Base-by-base conservation (phyloP, 35 echinoderm and acorn worm genomes). In the Lytechinus variegatus region DNA sequence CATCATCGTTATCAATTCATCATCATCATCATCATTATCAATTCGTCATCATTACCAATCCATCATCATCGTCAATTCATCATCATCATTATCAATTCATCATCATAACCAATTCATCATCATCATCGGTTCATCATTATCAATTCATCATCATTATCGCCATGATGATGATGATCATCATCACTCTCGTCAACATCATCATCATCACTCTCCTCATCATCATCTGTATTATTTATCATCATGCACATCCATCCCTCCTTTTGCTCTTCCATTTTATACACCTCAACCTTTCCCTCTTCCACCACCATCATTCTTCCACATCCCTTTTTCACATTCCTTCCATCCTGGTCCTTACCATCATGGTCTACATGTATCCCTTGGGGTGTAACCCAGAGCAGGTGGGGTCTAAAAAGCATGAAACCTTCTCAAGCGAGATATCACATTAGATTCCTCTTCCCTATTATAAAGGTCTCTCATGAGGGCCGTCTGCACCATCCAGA, bases 401-500 rank as follows among this genome's bases (percentile, higher is more conserved):
- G 88, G 87, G 88, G 29, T 90, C n/a, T 90, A 90, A 19, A 52
- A 54, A 13, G 88, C 88, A 90, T 90, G 88, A 90, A 90, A 90
- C 52, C 52, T 90, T 44, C 52, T 90, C 88, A 52, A 54, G 27
- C 88, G 9, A 90, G 28, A 52, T 90, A 52, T 54, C 9, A 71
- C 61, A 71, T 71, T 71, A 3, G 24, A 13, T 71, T 71, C 61
- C 24, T 24, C 1, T 71, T 4, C 19, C 19, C 61, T 21, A n/a
- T n/a, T n/a, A n/a, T n/a, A n/a, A 21, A 21, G 61, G 61, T 71
- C 14, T 21, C 61, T 24, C n/a, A n/a, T n/a, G n/a, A n/a, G n/a
- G n/a, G n/a, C n/a, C n/a, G n/a, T n/a, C n/a, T n/a, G n/a, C n/a
- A n/a, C n/a, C n/a, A n/a, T n/a, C n/a, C n/a, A n/a, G n/a, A n/a